Base-by-base conservation (phyloP, 2,113 vertebrate species). In the Seriola aureovittata region DNA sequence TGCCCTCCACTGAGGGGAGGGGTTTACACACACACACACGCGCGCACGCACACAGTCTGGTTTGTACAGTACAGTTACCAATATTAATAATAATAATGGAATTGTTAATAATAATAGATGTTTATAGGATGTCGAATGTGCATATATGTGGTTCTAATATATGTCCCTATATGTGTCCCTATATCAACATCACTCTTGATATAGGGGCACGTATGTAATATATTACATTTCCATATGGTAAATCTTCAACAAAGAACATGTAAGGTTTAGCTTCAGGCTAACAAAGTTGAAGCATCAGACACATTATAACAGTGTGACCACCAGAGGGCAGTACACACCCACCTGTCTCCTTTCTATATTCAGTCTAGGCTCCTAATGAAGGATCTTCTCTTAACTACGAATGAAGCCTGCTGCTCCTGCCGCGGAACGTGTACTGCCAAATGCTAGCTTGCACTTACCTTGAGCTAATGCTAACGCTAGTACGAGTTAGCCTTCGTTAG, bases 1-100 rank as follows among this genome's bases (percentile, higher is more conserved):
- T 83, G 79, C 78, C 63, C 79, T 74, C 36, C 68, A 2, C 66
- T 42, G 64, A 75, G 42, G 87, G 91, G 91, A 89, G 91, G 85
- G 80, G 85, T 86, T 75, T 78, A 63, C 58, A n/a, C 40, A 29
- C 68, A 8, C n/a, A 70, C 70, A 1, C 34, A 6, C 34, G 4
- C 29, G 2, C 29, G 4, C 5, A 38, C 7, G 8, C 38, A 19
- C 3, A 13, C 23, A 16, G 5, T 19, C 34, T 23, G 14, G 25
- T 25, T 10, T 21, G 34, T 1, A 13, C 32, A 21, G 8, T 2
- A 0, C 12, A 14, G 21, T 25, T n/a, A 62, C 13, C 19, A 29
- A 8, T 23, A 69, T 25, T 38, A 52, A 42, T n/a, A n/a, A 54
- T 32, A 8, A 34, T 29, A 11, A 16, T 14, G 58, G 17, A 1